Conservation (phyloP, 2,797 vertebrate species). For the Peromyscus eremicus region DNA sequence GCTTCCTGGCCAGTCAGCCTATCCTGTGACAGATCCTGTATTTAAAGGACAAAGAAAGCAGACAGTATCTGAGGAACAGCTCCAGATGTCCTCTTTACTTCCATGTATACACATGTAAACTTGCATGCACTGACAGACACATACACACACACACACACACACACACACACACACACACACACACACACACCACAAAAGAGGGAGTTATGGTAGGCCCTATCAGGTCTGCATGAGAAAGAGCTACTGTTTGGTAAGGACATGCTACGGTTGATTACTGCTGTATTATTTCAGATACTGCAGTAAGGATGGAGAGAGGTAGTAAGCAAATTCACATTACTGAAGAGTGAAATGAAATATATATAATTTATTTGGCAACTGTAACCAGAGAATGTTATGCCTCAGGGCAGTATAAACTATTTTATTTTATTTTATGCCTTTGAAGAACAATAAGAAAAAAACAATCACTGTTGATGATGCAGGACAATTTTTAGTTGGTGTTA, state of each 20-base stretch:
- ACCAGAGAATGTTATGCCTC: constrained; percentile 25
- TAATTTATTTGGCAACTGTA: background rate
- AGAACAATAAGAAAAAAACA: background rate
- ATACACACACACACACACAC: background rate
- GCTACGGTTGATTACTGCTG: background rate
- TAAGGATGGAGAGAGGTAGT: background rate
- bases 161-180: background rate
- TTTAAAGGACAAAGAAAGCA: background rate
- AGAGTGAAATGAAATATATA: constrained; percentile 41
- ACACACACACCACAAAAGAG: background rate
- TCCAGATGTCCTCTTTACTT: background rate
- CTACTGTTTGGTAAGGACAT: background rate
- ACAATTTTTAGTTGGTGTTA: background rate
- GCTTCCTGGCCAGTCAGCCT: background rate
- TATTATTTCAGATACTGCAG: background rate
- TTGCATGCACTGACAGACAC: background rate
- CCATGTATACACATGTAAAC: background rate
- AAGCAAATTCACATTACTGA: background rate
- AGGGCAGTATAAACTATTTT: background rate
- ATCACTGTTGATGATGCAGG: background rate
- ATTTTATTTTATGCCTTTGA: constrained; percentile 44
- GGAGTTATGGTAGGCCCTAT: background rate
- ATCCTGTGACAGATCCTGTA: background rate
- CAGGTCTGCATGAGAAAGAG: background rate
- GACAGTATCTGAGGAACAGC: background rate